Conservation (phyloP, 2,797 vertebrate genomes). For the Sylvia borin region DNA sequence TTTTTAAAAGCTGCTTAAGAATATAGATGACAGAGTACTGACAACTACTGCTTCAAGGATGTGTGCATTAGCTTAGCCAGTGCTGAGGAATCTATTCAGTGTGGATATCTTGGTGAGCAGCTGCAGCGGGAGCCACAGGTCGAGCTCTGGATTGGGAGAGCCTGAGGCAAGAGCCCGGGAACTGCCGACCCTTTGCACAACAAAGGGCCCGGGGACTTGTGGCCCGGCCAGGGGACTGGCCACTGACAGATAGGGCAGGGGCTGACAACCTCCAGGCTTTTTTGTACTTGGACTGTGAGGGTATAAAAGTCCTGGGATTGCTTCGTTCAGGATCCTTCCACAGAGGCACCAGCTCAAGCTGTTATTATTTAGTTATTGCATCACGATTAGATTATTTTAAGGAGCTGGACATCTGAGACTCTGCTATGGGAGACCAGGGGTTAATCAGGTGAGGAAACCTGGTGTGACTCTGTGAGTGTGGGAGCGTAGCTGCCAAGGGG, state of each 20-base stretch:
- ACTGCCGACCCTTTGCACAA: neutral
- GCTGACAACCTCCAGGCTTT: neutral
- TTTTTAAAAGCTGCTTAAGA: neutral
- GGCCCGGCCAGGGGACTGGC: neutral
- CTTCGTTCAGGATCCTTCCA: neutral
- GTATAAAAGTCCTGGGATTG: neutral
- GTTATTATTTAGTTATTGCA: neutral
- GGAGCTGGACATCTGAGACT: neutral
- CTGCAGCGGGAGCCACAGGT: neutral
- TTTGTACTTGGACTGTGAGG: neutral
- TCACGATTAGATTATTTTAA: neutral
- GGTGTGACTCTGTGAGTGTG: neutral
- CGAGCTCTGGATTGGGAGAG: neutral
- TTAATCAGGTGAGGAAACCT: neutral
- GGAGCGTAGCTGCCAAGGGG: neutral
- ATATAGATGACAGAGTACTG: neutral
- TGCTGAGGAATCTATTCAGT: neutral
- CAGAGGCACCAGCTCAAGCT: neutral
- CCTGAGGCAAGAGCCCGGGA: neutral
- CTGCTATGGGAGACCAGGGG: neutral
- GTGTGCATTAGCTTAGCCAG: neutral
- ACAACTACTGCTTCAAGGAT: neutral
- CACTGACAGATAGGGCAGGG: neutral
- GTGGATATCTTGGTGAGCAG: neutral
- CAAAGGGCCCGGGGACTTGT: neutral